Percentiles rank a stretch among this genome's conserved stretches.
phyloP scores from a whole-genome alignment of 2,113 vertebrate genomes.

The Ia io region DNA sequence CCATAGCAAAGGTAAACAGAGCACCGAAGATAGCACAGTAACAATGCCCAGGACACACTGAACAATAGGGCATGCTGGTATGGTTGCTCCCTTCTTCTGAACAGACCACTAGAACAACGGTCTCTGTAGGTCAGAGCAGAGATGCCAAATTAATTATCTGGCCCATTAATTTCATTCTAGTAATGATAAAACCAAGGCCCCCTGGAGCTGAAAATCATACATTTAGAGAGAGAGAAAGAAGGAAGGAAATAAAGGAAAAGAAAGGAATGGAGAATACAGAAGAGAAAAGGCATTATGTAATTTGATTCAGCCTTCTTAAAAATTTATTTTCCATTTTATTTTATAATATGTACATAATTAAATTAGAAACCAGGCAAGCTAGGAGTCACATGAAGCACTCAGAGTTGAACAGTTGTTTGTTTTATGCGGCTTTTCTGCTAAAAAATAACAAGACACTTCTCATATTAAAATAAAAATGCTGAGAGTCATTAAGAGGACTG shows the following conservation, averaged over 20 bases:
- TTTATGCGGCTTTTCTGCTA: background rate
- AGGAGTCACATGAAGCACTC: background rate
- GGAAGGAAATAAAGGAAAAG: background rate
- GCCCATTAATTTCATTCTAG: background rate
- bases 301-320: background rate
- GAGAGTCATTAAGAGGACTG: background rate
- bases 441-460: background rate
- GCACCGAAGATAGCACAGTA: background rate
- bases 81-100: background rate
- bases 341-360: background rate
- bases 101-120: background rate
- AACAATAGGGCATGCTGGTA: background rate
- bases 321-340: background rate
- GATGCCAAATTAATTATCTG: background rate
- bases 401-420: background rate
- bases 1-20: background rate
- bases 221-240: background rate
- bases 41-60: fast-evolving
- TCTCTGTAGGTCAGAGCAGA: background rate
- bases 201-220: background rate
- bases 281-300: background rate
- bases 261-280: background rate
- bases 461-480: background rate
- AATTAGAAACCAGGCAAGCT: background rate
- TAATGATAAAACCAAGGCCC: background rate